Evolutionary conservation across 2,113 vertebrate genomes (phyloP), one percentile per base, ranked within the genome.

Genomic region (Pteruthius melanotis): DNA sequence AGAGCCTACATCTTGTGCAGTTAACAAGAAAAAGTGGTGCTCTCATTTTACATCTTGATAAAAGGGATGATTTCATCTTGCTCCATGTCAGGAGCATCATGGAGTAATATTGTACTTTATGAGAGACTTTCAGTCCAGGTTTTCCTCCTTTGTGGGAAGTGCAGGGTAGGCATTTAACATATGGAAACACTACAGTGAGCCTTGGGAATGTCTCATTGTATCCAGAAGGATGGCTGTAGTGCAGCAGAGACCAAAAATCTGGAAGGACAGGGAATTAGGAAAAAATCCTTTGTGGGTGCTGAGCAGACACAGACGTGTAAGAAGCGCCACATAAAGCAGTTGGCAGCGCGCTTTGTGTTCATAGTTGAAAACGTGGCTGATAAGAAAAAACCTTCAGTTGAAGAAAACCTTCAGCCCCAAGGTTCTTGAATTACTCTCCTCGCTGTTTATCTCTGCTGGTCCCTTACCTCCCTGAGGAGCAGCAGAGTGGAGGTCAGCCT

Each of bases 21-120:
- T 60, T 89, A 61, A 61, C 40, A 69, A 49, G 88, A 72, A 61
- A 69, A 80, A 80, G 63, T 12, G 26, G n/a, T 87, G 81, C 69
- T 57, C 70, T 83, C 39, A 3, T 75, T 86, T 78, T 68, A 30
- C 18, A 11, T 45, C 19, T 59, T 57, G 20, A 45, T 69, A 59
- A 80, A 91, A 52, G 14, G 5, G 44, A 13, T 27, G 10, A 50
- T 94, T 97, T 96, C 53, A 65, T 97, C 92, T 94, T 96, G 83
- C 90, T 95, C 84, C 93, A 56, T 23, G 15, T 83, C 92, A 53
- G 45, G 39, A 61, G 33, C 33, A 54, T 94, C 53, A 31, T 94
- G 95, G 33, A 95, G 94, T 84, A 96, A 84, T 85, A 61, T 15
- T 92, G 76, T 52, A 70, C 69, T 23, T 77, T 54, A 18, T 24